These are phyloP conservation scores for Anodontia alba DNA, from an alignment of 2,888 invertebrate genomes.

Conservation along the genomic window DNA sequence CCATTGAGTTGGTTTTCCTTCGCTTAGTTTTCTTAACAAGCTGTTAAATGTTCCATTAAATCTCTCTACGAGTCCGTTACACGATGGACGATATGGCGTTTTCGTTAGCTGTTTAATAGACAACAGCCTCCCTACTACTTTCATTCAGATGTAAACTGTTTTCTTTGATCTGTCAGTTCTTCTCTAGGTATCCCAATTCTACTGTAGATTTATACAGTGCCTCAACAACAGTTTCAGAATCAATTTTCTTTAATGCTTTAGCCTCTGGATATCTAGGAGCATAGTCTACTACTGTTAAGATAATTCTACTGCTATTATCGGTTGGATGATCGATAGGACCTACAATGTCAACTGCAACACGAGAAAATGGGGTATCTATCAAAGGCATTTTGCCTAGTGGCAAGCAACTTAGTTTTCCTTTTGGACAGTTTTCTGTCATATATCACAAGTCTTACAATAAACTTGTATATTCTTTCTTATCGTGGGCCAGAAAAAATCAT, in stretches of 20 bases:
- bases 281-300: neutral
- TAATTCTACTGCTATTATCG: neutral
- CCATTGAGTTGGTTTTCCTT: neutral
- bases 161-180: neutral
- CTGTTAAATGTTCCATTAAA: neutral
- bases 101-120: neutral
- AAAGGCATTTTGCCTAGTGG: neutral
- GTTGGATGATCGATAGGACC: neutral
- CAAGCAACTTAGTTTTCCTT: neutral
- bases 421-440: neutral
- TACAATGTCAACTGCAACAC: neutral
- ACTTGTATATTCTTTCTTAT: too few species aligned
- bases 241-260: neutral
- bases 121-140: neutral
- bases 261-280: neutral
- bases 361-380: neutral
- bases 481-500: too few species aligned
- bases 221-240: neutral
- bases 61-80: neutral
- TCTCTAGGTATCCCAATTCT: neutral
- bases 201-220: neutral
- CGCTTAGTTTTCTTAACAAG: neutral
- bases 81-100: neutral
- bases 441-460: too few species aligned
- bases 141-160: neutral